Conservation (phyloP, 2,797 vertebrate genomes). For the Anabas testudineus region DNA sequence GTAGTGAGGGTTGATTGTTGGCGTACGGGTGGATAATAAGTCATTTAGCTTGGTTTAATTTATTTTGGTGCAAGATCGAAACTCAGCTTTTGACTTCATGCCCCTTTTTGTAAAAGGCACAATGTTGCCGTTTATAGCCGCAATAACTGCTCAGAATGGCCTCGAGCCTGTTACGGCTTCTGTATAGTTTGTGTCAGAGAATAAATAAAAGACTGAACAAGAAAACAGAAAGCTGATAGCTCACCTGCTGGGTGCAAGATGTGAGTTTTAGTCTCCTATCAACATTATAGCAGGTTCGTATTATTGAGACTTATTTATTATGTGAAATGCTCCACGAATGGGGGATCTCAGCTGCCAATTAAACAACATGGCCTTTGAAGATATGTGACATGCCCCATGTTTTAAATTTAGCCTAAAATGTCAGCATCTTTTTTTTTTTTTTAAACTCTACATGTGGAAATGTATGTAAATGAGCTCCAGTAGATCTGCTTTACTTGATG, state of each 20-base stretch:
- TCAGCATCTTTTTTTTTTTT: conserved; percentile 24
- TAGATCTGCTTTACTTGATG: conserved; percentile 13
- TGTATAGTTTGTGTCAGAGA: neutral
- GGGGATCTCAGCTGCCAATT: conserved; percentile 31
- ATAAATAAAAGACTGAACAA: neutral
- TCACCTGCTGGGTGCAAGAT: neutral
- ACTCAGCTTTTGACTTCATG: neutral
- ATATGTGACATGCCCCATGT: conserved; percentile 16
- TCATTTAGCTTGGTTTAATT: conserved; percentile 13
- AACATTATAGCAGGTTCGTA: neutral
- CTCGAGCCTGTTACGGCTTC: neutral
- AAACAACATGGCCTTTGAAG: conserved; percentile 40
- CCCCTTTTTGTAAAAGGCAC: conserved; percentile 2
- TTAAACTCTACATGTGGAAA: conserved; percentile 29
- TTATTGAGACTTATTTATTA: conserved; percentile 2
- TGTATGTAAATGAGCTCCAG: conserved; percentile 22
- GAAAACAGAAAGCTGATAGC: neutral
- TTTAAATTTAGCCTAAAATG: conserved; percentile 22
- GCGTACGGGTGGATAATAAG: conserved; percentile 10
- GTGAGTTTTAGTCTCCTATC: neutral
- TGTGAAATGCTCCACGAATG: neutral
- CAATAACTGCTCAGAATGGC: neutral
- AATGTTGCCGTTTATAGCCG: neutral
- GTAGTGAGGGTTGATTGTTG: neutral
- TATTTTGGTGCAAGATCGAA: neutral